These are phyloP conservation scores for Drosophila anomelani DNA, from an alignment of 2,888 invertebrate species.

Conservation along the genomic window DNA sequence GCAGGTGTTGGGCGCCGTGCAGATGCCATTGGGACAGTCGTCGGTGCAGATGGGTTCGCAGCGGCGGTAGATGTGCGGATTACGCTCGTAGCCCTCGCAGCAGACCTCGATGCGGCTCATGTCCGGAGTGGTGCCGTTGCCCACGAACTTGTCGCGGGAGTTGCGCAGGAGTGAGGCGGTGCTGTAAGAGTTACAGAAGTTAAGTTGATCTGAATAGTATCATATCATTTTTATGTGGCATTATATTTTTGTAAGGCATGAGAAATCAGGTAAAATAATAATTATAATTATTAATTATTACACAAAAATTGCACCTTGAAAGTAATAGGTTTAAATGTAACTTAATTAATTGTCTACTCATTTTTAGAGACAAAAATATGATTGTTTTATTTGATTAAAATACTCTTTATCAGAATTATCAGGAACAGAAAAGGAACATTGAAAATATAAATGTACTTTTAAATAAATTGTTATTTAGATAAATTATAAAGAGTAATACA, in stretches of 20 bases:
- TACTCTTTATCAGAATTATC: not conserved
- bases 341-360: not conserved
- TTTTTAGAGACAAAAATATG: no score
- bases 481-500: not conserved
- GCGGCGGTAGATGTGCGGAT: constrained; percentile 78
- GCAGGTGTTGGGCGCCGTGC: constrained; percentile 85
- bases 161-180: constrained; percentile 79
- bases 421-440: not conserved
- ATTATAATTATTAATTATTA: not conserved
- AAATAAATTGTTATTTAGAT: not conserved
- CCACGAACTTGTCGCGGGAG: constrained; percentile 64
- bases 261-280: not conserved
- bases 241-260: not conserved
- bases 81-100: constrained; percentile 89
- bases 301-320: not conserved
- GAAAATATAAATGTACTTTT: no score
- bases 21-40: constrained; percentile 86
- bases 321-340: not conserved
- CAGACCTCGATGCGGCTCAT: constrained; percentile 89
- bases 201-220: not conserved
- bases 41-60: constrained; percentile 85
- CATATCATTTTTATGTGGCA: not conserved
- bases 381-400: no score
- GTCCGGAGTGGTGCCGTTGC: constrained; percentile 86
- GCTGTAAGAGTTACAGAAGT: constrained; percentile 51